Evolutionary conservation across 2,113 vertebrate species (phyloP).

Genomic region (Notothenia rossii): DNA sequence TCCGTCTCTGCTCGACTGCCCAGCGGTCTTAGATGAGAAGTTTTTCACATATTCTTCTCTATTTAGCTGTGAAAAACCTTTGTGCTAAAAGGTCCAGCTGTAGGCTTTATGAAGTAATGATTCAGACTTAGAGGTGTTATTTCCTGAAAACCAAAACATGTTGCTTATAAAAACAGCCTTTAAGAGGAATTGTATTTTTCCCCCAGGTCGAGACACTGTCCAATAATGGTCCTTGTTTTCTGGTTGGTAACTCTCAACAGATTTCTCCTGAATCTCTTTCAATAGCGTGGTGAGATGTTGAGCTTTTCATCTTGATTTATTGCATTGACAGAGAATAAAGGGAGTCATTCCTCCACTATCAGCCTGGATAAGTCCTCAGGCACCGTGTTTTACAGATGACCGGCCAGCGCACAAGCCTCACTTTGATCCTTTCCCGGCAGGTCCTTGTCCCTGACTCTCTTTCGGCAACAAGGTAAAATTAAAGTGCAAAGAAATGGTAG

Average conservation of each 20-base stretch:
- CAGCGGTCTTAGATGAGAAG: conserved; percentile 38
- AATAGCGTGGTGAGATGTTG: conserved; percentile 11
- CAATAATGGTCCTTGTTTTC: conserved; percentile 26
- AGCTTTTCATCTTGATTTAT: conserved; percentile 45
- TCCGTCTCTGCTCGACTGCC: conserved; percentile 47
- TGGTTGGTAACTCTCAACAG: conserved; percentile 12
- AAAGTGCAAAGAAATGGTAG: conserved; percentile 58
- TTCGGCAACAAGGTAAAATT: conserved; percentile 57
- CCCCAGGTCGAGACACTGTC: neutral
- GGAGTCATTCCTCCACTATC: conserved; percentile 38
- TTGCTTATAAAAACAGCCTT: conserved; percentile 26
- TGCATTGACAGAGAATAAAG: conserved; percentile 21
- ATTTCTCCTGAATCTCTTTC: conserved; percentile 35
- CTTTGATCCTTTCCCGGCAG: conserved; percentile 64
- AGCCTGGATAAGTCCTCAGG: conserved; percentile 50
- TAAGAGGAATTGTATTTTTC: conserved; percentile 27
- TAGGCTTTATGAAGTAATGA: conserved; percentile 46
- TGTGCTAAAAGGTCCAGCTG: conserved; percentile 23
- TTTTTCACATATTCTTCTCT: conserved; percentile 37
- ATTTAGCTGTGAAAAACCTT: conserved; percentile 40
- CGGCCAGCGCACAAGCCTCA: conserved; percentile 30
- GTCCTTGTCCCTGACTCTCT: conserved; percentile 61
- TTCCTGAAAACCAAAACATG: conserved; percentile 13
- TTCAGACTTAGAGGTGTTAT: conserved; percentile 34
- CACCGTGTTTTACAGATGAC: conserved; percentile 62